Evolutionary conservation across 2,113 vertebrate genomes (phyloP).

Genomic region (Clarias gariepinus): DNA sequence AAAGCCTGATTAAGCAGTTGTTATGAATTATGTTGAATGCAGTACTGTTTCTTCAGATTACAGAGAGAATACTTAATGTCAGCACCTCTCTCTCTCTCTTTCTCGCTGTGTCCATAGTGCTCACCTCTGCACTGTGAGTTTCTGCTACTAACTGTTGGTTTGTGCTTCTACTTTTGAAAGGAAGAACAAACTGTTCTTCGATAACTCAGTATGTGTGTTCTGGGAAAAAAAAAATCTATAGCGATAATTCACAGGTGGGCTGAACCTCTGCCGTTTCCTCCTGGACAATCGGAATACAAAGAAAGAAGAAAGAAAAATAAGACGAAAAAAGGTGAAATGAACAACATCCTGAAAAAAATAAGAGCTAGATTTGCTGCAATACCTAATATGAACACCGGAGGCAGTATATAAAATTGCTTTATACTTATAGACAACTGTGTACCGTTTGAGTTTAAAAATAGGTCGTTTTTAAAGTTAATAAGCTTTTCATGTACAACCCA

Average conservation of each 20-base stretch:
- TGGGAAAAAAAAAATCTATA: background rate
- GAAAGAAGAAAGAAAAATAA: background rate
- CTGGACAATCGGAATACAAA: background rate
- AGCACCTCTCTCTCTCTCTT: background rate
- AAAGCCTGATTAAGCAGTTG: constrained; percentile 19
- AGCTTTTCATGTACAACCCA: background rate
- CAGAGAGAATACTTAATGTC: constrained; percentile 10
- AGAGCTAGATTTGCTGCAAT: background rate
- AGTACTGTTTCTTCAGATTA: constrained; percentile 9
- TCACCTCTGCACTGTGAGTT: background rate
- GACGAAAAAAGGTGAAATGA: background rate
- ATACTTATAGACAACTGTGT: background rate
- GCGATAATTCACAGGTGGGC: background rate
- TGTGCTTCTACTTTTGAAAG: background rate
- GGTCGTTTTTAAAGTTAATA: background rate
- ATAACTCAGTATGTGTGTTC: background rate
- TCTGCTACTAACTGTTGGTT: background rate
- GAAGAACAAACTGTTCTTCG: background rate
- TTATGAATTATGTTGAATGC: constrained; percentile 38
- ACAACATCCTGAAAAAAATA: background rate
- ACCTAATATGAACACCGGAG: background rate
- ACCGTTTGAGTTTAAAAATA: background rate
- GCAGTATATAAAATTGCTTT: background rate
- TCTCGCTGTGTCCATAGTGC: background rate
- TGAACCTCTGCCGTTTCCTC: background rate